Evolutionary conservation across 2,797 vertebrate species (phyloP), one percentile per base, ranked within the genome.

Genomic region (Falco rusticolus): DNA sequence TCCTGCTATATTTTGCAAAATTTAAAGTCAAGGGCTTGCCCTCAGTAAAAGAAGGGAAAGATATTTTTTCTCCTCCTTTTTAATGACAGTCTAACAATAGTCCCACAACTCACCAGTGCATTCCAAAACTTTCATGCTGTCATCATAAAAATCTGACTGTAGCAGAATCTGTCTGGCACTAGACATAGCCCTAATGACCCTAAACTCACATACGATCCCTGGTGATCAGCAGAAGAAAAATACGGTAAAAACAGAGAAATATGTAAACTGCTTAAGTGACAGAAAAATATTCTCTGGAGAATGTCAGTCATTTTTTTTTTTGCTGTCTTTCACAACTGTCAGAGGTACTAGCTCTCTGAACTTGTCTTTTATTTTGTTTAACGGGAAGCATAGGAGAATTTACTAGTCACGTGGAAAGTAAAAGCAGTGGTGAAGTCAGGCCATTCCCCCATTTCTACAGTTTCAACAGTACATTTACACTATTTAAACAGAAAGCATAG

Each of bases 261-360:
- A 95, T 94, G 93, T 97, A 97, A 98, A 97, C 97, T 94, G 97
- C 97, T 97, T 97, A 98, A 98, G 98, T 99, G 98, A 99, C 98
- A 99, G 98, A 97, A 96, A 97, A 97, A 95, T 95, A 96, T 93
- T 98, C 98, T 98, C 98, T 15, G 22, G 98, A 98, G 98, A 92
- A 97, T 61, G 96, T 96, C 94, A 91, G 91, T 98, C 97, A 96
- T 94, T 84, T 94, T 94, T 78, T 94, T 94, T 78, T 1, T 65
- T 43, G 43, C 90, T 86, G 97, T 97, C 96, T 96, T 97, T 98
- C 96, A 95, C 64, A 96, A 94, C 98, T 98, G 98, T 98, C 98
- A 98, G 90, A 97, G 94, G 89, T 76, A 87, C 91, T 59, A 87
- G 89, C 83, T 96, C 96, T 97, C 95, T 97, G 95, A 96, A 96